phyloP scores from a whole-genome alignment of 2,113 vertebrate species.

The Crotalus tigris region DNA sequence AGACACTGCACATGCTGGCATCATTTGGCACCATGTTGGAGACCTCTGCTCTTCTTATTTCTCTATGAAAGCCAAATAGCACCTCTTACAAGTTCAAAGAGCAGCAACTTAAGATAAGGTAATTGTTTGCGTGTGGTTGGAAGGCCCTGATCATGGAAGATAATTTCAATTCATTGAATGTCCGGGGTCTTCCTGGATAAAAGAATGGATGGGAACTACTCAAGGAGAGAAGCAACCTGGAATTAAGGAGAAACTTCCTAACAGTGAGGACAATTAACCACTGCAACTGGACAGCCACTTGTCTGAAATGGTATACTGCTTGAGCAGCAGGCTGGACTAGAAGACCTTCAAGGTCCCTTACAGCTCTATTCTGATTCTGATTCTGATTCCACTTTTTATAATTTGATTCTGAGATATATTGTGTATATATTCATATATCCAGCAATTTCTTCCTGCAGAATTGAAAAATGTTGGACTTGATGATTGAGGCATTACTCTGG shows the following conservation, averaged over 20 bases:
- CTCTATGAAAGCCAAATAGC: neutral
- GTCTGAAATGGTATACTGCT: too few species aligned
- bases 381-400: too few species aligned
- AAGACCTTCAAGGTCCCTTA: too few species aligned
- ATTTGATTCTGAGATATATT: neutral
- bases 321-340: too few species aligned
- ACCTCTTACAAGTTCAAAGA: neutral
- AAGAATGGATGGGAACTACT: too few species aligned
- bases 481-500: neutral
- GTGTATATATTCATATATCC: neutral
- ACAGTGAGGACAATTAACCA: too few species aligned
- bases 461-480: neutral
- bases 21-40: neutral
- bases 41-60: neutral
- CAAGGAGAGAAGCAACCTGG: too few species aligned
- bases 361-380: too few species aligned
- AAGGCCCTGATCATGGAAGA: constrained; percentile 9
- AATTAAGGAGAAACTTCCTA: too few species aligned
- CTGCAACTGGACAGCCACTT: too few species aligned
- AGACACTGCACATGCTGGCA: neutral
- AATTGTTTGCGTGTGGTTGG: constrained; percentile 4
- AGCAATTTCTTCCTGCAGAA: neutral
- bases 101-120: neutral
- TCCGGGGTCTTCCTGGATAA: neutral
- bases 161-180: constrained; percentile 16